These are phyloP conservation scores for Pseudoatta argentina DNA, from an alignment of 1,140 invertebrate species.

Conservation along the genomic window DNA sequence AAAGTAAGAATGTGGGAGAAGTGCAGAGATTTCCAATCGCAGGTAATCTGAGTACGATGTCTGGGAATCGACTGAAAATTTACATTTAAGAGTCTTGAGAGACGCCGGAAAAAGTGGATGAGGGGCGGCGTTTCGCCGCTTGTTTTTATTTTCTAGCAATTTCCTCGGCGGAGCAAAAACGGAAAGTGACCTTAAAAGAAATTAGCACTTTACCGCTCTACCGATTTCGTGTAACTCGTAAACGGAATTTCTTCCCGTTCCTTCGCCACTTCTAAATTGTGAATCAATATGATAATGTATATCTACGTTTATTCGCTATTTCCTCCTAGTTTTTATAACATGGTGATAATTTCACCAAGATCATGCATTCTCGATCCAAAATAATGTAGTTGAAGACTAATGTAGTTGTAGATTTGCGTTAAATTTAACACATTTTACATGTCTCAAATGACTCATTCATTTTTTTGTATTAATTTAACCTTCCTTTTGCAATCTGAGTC, in stretches of 20 bases:
- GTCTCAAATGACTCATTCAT: too few relatives aligned
- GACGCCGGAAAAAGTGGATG: slow-evolving; percentile 66
- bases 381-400: too few relatives aligned
- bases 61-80: slow-evolving; percentile 78
- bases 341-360: neutral
- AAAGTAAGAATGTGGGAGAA: slow-evolving; percentile 12
- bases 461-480: too few relatives aligned
- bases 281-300: slow-evolving; percentile 2
- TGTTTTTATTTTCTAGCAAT: slow-evolving; percentile 84
- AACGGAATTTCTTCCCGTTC: slow-evolving; percentile 40
- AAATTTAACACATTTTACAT: too few relatives aligned
- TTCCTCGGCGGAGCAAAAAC: slow-evolving; percentile 79
- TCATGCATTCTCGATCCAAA: neutral
- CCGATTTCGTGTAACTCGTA: slow-evolving; percentile 67
- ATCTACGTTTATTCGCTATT: neutral
- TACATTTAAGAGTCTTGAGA: slow-evolving; percentile 80
- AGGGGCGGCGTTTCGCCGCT: slow-evolving; percentile 67
- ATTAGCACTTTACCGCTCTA: slow-evolving; percentile 81
- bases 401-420: too few relatives aligned
- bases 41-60: slow-evolving; percentile 67
- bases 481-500: too few relatives aligned
- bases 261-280: slow-evolving; percentile 7
- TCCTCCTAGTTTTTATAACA: neutral
- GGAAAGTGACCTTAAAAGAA: slow-evolving; percentile 82
- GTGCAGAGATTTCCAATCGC: slow-evolving; percentile 15